Evolutionary conservation across 1,140 invertebrate genomes (phyloP), one percentile per base, ranked within the genome.

Genomic region (Hestina assimilis): DNA sequence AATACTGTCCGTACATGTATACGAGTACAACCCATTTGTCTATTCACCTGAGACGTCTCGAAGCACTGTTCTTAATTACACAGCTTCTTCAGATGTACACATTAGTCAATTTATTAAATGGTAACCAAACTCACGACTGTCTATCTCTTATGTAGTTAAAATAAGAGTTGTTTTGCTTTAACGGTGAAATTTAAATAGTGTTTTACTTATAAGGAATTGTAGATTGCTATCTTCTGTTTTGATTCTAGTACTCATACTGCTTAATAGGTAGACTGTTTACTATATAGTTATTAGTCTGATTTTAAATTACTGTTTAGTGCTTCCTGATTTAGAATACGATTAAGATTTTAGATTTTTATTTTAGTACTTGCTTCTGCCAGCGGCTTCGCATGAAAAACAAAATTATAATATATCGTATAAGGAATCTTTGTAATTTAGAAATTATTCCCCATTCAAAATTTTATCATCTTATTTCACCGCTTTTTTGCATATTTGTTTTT

Each of bases 71-170:
- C 68, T 71, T 76, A 76, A 76, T 76, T 76, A 71, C 67, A 70
- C 67, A 53, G 72, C 74, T 77, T 75, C 74, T 72, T 77, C 74
- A 77, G 72, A 53, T 69, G 66, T 72, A 61, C 65, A 56, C 66
- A 66, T 71, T 68, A 72, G 63, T 56, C 50, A 67, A 72, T 68
- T 67, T 69, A 73, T 73, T 75, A 62, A 54, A 52, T 14, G 40
- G 33, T 15, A 24, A 6, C 12, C n/a, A 14, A 6, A 20, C 23
- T 1, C 11, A 20, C 7, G 42, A 19, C n/a, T 19, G 4, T 15
- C n/a, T 38, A 46, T 19, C 9, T 47, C 31, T 47, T 46, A 38
- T 35, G 4, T 5, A 40, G 4, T 40, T 12, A 8, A 2, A 20
- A 47, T 45, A 35, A 23, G 42, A 14, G 2, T 7, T 1, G 28